These are phyloP conservation scores for Diadema setosum DNA, from an alignment of 35 echinoderm and acorn worm genomes.

Conservation along the genomic window DNA sequence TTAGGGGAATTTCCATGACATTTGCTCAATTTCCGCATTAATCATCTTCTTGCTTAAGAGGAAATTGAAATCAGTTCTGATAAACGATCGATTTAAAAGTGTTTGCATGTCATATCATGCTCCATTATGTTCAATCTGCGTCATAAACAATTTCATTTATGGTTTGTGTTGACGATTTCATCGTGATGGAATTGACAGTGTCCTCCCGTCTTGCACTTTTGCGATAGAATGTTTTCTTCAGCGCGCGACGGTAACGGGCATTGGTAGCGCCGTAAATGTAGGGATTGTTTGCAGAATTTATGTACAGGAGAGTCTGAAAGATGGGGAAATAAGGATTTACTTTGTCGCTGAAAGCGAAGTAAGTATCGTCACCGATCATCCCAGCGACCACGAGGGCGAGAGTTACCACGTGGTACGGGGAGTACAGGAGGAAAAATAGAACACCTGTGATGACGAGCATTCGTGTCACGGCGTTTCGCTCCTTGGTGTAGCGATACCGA, in stretches of 20 bases:
- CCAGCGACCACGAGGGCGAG: background rate
- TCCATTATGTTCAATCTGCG: too few species aligned
- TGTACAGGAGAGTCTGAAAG: conserved; percentile 35
- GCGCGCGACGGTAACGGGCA: conserved; percentile 31
- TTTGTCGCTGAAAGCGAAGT: background rate
- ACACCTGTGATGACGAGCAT: conserved; percentile 65
- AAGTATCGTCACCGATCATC: background rate
- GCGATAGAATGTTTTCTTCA: conserved; percentile 25
- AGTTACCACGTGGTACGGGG: conserved; percentile 44
- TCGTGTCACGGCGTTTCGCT: conserved; percentile 31
- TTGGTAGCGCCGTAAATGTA: conserved; percentile 68
- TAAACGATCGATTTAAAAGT: too few species aligned
- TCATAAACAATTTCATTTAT: conserved; percentile 7
- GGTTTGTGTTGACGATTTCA: background rate
- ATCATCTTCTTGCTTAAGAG: too few species aligned
- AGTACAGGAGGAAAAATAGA: conserved; percentile 56
- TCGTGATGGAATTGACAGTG: background rate
- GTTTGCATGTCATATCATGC: too few species aligned
- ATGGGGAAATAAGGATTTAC: background rate
- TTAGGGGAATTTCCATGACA: too few species aligned
- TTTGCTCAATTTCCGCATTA: too few species aligned
- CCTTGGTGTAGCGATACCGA: background rate
- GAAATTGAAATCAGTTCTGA: too few species aligned
- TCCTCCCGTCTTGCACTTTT: background rate
- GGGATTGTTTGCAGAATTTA: conserved; percentile 58